These are phyloP conservation scores for Drosophila monieri DNA, from an alignment of 2,888 invertebrate genomes.

Conservation along the genomic window DNA sequence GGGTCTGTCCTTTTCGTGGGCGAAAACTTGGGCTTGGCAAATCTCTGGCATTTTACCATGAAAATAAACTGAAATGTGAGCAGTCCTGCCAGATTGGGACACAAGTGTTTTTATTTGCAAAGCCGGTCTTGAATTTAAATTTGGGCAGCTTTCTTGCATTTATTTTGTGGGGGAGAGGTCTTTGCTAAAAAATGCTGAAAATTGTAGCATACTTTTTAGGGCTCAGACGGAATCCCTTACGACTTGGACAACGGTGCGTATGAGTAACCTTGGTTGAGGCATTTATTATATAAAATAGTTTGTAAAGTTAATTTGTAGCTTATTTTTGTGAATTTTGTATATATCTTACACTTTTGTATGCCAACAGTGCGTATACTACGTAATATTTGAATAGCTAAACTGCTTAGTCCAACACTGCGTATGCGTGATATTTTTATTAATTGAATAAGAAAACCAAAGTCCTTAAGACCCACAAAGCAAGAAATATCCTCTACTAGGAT, in stretches of 20 bases:
- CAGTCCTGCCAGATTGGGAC: slow-evolving; percentile 4
- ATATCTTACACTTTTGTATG: not conserved
- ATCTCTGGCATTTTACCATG: slow-evolving; percentile 32
- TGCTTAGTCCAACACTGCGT: not conserved
- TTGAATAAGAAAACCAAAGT: not conserved
- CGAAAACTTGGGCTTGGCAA: slow-evolving; percentile 24
- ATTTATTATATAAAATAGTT: not conserved
- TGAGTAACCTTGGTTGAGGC: slow-evolving; percentile 9
- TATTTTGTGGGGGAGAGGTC: not conserved
- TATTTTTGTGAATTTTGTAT: not conserved
- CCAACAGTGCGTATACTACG: not conserved
- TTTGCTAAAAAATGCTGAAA: not conserved
- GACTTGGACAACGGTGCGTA: slow-evolving; percentile 27
- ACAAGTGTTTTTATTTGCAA: slow-evolving; percentile 5
- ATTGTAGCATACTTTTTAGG: slow-evolving; percentile 1
- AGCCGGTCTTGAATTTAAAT: slow-evolving; percentile 28
- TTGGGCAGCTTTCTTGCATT: slow-evolving; percentile 1
- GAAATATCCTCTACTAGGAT: not conserved
- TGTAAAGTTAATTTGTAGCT: not conserved
- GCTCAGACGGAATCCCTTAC: not conserved
- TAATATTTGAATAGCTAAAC: not conserved
- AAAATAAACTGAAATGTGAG: slow-evolving; percentile 42
- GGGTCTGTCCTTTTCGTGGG: slow-evolving; percentile 25
- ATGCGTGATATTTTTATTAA: not conserved
- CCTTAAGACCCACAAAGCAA: not conserved